Conservation (phyloP, 2,797 vertebrate species). For the Bryconaethiops microstoma region DNA sequence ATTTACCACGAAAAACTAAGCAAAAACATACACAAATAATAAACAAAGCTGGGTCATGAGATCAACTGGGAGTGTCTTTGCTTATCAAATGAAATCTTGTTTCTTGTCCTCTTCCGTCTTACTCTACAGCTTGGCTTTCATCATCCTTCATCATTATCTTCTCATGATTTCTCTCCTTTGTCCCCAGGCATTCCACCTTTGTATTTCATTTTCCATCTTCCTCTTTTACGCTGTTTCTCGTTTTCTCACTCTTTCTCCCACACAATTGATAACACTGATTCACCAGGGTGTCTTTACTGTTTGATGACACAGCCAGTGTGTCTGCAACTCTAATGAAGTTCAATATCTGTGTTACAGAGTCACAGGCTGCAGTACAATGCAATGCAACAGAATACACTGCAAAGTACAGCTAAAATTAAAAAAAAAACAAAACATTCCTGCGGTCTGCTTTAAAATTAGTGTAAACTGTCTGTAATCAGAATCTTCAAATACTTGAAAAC, state of each 20-base stretch:
- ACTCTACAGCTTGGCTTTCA: too few relatives aligned
- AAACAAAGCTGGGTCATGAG: not conserved
- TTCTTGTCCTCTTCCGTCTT: not conserved
- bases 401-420: too few relatives aligned
- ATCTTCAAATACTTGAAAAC: too few relatives aligned
- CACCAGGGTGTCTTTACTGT: not conserved
- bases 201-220: not conserved
- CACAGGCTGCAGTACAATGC: not conserved
- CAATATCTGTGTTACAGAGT: not conserved
- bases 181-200: slow-evolving; percentile 8
- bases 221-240: not conserved
- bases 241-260: not conserved
- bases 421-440: too few relatives aligned
- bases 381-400: not conserved
- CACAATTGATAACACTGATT: slow-evolving; percentile 5
- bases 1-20: not conserved
- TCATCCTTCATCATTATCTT: slow-evolving; percentile 9
- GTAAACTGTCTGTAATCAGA: too few relatives aligned
- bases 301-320: not conserved
- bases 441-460: too few relatives aligned
- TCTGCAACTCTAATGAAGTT: not conserved
- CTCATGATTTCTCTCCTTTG: slow-evolving; percentile 23
- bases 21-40: not conserved
- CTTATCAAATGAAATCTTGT: not conserved
- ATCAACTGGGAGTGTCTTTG: not conserved